A percentile compares a stretch with the other conserved stretches of the same genome.
phyloP scores from a whole-genome alignment of 2,797 vertebrate genomes.

The Vultur gryphus region DNA sequence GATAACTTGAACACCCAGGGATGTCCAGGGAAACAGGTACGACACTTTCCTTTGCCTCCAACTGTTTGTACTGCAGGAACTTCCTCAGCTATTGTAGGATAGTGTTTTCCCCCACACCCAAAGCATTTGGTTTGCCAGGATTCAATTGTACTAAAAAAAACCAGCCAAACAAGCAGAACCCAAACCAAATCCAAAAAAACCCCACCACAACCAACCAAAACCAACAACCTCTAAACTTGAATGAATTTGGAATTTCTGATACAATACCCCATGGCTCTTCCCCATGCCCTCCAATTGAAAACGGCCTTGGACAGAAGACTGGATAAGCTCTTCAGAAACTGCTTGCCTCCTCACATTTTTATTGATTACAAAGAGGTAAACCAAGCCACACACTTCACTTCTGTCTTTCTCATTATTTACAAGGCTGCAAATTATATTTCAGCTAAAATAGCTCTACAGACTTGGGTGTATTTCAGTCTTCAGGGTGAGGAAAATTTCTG shows the following conservation, averaged over 20 bases:
- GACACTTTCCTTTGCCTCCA: not conserved
- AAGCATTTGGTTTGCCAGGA: not conserved
- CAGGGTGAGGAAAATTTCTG: not conserved
- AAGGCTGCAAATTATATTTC: not conserved
- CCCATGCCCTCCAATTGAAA: not conserved
- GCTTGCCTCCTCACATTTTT: not conserved
- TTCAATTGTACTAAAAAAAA: not conserved
- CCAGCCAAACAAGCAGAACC: not conserved
- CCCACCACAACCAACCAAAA: too few relatives aligned
- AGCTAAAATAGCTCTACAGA: not conserved
- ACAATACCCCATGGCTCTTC: not conserved
- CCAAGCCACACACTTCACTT: not conserved
- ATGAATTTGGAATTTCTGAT: not conserved
- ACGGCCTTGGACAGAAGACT: not conserved
- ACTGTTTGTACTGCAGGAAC: not conserved
- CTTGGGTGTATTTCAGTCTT: not conserved
- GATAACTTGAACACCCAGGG: not conserved
- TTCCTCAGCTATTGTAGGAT: not conserved
- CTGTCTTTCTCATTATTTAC: not conserved
- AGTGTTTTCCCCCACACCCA: not conserved
- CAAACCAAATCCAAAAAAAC: not conserved
- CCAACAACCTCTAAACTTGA: not conserved
- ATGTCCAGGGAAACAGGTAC: not conserved
- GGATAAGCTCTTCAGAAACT: not conserved
- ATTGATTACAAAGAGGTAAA: not conserved